Base-by-base conservation (phyloP, 2,113 vertebrate species). In the Caracal caracal region DNA sequence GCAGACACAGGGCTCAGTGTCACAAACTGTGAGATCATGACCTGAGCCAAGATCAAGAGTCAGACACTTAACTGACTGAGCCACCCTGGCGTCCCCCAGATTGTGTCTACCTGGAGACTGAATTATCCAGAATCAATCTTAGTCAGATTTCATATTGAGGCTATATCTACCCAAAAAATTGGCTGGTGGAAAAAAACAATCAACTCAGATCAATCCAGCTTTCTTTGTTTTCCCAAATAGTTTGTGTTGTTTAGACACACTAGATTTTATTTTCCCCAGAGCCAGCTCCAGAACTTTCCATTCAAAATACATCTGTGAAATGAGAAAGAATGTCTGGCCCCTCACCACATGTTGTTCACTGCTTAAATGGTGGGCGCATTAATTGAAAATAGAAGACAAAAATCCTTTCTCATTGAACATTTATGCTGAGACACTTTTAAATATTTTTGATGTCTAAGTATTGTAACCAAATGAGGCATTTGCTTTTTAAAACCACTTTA, bases 401-500 rank as follows among this genome's bases (percentile, higher is more conserved):
- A 84, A 22, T 80, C 19, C n/a, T 91, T 86, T 92, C 86, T 76
- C 70, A 43, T 8, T 63, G 53, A 93, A 79, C 30, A 78, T 68
- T 87, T 89, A 75, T 65, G 80, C 81, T 73, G 26, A 88, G 61
- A 68, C 24, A 24, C 59, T 94, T 96, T 76, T 20, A 49, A 78
- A 76, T 65, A 35, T 63, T 47, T 84, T 93, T 89, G 75, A 66
- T 80, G 22, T 85, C 84, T 76, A 87, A 65, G 56, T 5, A 13
- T 76, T 96, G 5, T 94, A 78, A 95, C 81, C 71, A 94, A 95
- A 95, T 87, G 80, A 93, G 6, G 75, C 22, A 63, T 95, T 92
- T 56, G 24, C 86, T 76, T 93, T 93, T 79, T 71, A 30, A 94
- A 95, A 37, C 6, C 24, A 70, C 75, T 78, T 96, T 53, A 12